Conservation (phyloP, 2,888 invertebrate genomes). For the Lymantria dispar region DNA sequence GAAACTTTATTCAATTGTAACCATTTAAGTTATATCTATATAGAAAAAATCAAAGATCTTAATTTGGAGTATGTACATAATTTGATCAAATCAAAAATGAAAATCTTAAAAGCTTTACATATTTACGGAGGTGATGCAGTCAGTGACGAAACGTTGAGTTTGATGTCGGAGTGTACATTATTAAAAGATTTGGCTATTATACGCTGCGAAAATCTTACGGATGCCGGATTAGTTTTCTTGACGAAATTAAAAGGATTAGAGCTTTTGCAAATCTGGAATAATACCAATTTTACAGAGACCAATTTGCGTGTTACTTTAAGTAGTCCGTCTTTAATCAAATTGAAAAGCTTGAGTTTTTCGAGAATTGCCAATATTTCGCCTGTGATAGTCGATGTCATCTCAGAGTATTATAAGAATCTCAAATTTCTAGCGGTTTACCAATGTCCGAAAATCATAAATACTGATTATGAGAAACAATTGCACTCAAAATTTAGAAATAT, state of each 20-base stretch:
- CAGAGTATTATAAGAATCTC: constrained; percentile 65
- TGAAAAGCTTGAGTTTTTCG: constrained; percentile 68
- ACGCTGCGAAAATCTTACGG: constrained; percentile 67
- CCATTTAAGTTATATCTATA: constrained; percentile 60
- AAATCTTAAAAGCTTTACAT: constrained; percentile 55
- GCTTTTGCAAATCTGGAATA: constrained; percentile 73
- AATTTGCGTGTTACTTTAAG: constrained; percentile 54
- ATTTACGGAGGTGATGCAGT: constrained; percentile 65
- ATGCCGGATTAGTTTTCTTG: constrained; percentile 55
- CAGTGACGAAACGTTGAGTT: constrained; percentile 56
- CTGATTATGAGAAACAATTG: constrained; percentile 67
- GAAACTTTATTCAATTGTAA: constrained; percentile 55
- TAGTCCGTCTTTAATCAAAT: constrained; percentile 47
- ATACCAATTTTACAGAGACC: constrained; percentile 58
- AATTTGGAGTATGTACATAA: constrained; percentile 52
- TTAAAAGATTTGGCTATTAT: constrained; percentile 66
- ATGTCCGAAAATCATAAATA: constrained; percentile 64
- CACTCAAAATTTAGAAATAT: constrained; percentile 71
- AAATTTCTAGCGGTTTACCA: constrained; percentile 71
- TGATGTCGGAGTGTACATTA: constrained; percentile 57
- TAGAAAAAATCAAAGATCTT: constrained; percentile 68
- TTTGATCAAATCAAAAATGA: constrained; percentile 55
- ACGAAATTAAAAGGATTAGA: constrained; percentile 48
- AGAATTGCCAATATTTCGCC: constrained; percentile 65
- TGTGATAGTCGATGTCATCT: constrained; percentile 63